Percentiles rank a stretch among this genome's conserved stretches.
Evolutionary conservation across 2,888 invertebrate genomes (phyloP).

Genomic region (Drosophila multiciliata): DNA sequence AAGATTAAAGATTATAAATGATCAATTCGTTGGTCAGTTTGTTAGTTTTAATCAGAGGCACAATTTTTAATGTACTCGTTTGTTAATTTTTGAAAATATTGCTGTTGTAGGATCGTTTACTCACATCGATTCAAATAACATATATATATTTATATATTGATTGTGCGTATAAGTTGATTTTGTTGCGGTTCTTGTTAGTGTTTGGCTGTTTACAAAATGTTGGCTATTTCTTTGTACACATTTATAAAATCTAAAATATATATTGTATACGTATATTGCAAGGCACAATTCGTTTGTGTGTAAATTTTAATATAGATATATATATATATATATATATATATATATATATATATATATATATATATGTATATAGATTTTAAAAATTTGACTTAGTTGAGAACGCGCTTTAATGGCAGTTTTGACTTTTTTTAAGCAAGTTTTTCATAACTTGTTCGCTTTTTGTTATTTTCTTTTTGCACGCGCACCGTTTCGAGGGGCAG

Average conservation of each 20-base stretch:
- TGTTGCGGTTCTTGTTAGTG: constrained; percentile 32
- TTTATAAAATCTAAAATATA: constrained; percentile 24
- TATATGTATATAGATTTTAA: constrained; percentile 37
- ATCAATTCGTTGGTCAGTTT: constrained; percentile 46
- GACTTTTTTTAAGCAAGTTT: constrained; percentile 56
- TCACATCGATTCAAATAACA: constrained; percentile 15
- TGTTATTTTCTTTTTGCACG: constrained; percentile 24
- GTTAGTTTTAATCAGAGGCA: constrained; percentile 55
- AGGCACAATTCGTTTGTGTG: constrained; percentile 67
- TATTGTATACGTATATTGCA: constrained; percentile 48
- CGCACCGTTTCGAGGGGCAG: constrained; percentile 27
- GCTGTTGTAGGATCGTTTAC: constrained; percentile 20
- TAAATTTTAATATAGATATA: constrained; percentile 34
- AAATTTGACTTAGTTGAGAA: constrained; percentile 73
- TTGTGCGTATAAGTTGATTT: constrained; percentile 49
- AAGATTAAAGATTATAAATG: constrained; percentile 35
- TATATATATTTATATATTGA: constrained; percentile 8
- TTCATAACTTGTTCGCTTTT: constrained; percentile 12
- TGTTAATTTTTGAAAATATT: constrained; percentile 6
- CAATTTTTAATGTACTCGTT: constrained; percentile 43
- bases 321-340: constrained; percentile 7
- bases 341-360: constrained; percentile 7
- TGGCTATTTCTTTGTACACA: constrained; percentile 33
- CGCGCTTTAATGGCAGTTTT: constrained; percentile 77
- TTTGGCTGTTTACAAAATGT: constrained; percentile 39